Evolutionary conservation across 2,888 invertebrate genomes (phyloP).

Genomic region (Chironomus tentans): DNA sequence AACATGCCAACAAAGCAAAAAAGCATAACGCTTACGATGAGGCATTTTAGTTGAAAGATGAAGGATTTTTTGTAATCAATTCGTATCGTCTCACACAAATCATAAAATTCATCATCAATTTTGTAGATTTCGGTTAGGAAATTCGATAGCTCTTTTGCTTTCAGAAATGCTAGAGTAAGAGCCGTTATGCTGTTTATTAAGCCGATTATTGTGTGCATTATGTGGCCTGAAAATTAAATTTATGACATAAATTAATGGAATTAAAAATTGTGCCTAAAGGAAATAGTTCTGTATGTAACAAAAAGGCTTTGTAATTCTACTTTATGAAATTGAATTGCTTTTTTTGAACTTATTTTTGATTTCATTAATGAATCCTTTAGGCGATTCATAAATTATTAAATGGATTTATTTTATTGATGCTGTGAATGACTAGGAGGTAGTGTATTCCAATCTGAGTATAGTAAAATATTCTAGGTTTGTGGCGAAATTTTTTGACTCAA

Average conservation of each 20-base stretch:
- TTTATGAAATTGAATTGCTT: too few species aligned
- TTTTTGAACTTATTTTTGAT: too few species aligned
- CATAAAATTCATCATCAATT: conserved; percentile 21
- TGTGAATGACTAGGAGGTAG: too few species aligned
- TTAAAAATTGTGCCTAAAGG: too few species aligned
- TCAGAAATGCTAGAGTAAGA: not conserved
- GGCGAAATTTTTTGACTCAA: too few species aligned
- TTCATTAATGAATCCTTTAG: too few species aligned
- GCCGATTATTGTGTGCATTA: conserved; percentile 19
- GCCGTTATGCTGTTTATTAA: not conserved
- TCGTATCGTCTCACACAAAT: conserved; percentile 11
- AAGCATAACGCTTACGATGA: not conserved
- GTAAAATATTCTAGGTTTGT: too few species aligned
- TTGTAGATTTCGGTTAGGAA: conserved; percentile 13
- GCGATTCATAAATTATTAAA: too few species aligned
- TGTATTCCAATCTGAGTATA: too few species aligned
- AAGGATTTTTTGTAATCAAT: conserved; percentile 11
- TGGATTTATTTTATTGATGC: too few species aligned
- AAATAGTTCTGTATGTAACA: too few species aligned
- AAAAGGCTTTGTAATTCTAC: too few species aligned
- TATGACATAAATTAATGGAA: not conserved
- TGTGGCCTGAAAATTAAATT: not conserved
- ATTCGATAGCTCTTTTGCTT: not conserved
- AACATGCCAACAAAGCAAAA: conserved; percentile 19
- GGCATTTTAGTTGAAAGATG: conserved; percentile 16